A percentile compares a stretch with the other conserved stretches of the same genome.
These are phyloP conservation scores for Caenorhabditis plicata DNA, from an alignment of 2,888 invertebrate genomes.

Conservation along the genomic window DNA sequence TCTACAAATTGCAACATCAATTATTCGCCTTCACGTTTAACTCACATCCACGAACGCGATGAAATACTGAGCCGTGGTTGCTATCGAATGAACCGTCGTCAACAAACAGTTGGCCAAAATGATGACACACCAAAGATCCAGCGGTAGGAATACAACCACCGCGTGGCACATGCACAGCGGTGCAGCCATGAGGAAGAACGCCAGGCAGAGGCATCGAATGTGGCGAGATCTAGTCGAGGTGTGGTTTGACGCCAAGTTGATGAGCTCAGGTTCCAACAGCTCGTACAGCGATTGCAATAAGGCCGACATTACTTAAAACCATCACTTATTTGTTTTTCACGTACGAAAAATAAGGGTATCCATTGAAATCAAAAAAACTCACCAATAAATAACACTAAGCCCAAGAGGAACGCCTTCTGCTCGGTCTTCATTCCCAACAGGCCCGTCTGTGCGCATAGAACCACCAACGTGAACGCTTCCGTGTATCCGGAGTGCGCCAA, in stretches of 20 bases:
- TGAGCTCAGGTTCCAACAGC: constrained; percentile 69
- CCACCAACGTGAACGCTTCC: constrained; percentile 70
- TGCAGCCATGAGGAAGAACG: constrained; percentile 38
- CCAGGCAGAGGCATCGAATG: constrained; percentile 43
- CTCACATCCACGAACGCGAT: constrained; percentile 54
- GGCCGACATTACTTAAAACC: constrained; percentile 68
- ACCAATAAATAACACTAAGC: constrained; percentile 69
- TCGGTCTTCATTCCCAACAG: constrained; percentile 69
- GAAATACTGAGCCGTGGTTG: constrained; percentile 69
- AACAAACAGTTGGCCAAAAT: constrained; percentile 70
- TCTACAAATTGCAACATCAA: constrained; percentile 13
- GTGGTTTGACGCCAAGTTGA: constrained; percentile 68
- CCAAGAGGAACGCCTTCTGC: constrained; percentile 69
- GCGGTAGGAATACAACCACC: constrained; percentile 42
- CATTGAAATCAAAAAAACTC: background rate
- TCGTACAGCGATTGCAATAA: constrained; percentile 71
- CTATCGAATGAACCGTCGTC: constrained; percentile 69
- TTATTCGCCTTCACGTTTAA: background rate
- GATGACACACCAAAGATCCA: constrained; percentile 63
- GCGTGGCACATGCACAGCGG: constrained; percentile 40
- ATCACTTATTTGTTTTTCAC: no score
- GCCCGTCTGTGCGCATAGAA: constrained; percentile 70
- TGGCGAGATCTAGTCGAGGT: constrained; percentile 39
- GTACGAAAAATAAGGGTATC: background rate
- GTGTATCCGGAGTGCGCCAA: constrained; percentile 66